Percentiles rank a stretch among this genome's conserved stretches.
These are phyloP conservation scores for Oxycera nigricornis DNA, from an alignment of 2,888 invertebrate genomes.

Conservation along the genomic window DNA sequence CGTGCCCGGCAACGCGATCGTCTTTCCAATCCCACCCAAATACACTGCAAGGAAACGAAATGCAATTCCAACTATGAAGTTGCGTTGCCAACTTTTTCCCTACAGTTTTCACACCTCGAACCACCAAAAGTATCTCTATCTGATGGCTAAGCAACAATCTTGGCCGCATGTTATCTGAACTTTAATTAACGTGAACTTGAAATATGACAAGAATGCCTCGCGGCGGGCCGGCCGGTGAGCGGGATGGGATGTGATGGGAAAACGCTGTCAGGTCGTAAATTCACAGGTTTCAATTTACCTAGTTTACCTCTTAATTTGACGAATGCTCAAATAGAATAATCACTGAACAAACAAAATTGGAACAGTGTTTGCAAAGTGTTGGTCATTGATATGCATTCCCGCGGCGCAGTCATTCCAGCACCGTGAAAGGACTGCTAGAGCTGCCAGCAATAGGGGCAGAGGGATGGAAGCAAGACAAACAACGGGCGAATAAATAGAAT, in stretches of 20 bases:
- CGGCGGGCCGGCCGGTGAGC: background rate
- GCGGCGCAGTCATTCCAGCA: background rate
- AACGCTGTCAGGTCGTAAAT: slow-evolving; percentile 6
- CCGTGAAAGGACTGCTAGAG: too few species aligned
- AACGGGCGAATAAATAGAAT: slow-evolving; percentile 28
- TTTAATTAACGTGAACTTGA: slow-evolving; percentile 15
- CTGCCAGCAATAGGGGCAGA: too few species aligned
- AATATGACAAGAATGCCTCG: slow-evolving; percentile 1
- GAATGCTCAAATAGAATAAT: slow-evolving; percentile 22
- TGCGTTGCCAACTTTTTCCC: background rate
- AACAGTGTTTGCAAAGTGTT: slow-evolving; percentile 32
- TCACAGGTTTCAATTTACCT: slow-evolving; percentile 21
- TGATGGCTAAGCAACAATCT: slow-evolving; percentile 1
- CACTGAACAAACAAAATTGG: slow-evolving; percentile 27
- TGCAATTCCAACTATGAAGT: background rate
- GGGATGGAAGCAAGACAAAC: slow-evolving; percentile 23
- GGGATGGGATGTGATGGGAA: background rate
- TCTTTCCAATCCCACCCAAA: too few species aligned
- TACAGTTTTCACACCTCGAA: background rate
- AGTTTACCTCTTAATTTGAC: slow-evolving; percentile 35
- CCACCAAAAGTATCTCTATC: background rate
- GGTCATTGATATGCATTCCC: slow-evolving; percentile 16
- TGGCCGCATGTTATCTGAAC: background rate
- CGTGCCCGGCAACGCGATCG: too few species aligned
- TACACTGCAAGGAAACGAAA: background rate